Conservation (phyloP, 2,797 vertebrate species). For the Amazona finschi region DNA sequence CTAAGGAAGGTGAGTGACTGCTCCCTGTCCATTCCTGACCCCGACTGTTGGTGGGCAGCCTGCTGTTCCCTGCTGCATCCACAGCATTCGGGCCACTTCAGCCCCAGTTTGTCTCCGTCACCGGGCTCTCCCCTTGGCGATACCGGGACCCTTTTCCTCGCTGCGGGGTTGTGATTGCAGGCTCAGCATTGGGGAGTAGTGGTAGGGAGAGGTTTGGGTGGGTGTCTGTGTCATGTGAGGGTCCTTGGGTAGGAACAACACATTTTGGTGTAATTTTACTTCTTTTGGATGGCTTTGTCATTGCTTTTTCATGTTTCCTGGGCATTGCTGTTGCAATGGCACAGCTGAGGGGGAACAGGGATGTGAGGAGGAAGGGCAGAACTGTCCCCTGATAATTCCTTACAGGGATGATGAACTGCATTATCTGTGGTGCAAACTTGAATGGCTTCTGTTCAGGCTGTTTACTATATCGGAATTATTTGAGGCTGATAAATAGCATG, state of each 20-base stretch:
- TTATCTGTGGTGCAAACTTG: background rate
- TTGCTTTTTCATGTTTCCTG: background rate
- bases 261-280: rapidly evolving
- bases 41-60: background rate
- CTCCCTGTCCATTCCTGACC: background rate
- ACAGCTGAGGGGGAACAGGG: background rate
- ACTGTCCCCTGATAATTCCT: background rate
- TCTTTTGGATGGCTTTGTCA: background rate
- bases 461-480: background rate
- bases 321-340: background rate
- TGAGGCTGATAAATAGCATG: background rate
- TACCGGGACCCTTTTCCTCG: background rate
- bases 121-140: background rate
- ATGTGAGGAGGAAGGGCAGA: background rate
- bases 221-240: background rate
- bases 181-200: rapidly evolving
- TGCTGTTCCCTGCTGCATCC: background rate
- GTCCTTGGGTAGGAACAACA: background rate
- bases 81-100: rapidly evolving
- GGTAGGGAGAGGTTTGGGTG: background rate
- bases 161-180: rapidly evolving
- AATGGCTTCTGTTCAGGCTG: background rate
- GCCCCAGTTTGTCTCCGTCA: background rate
- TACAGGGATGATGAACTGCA: background rate
- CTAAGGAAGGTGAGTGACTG: background rate